These are phyloP conservation scores for Drosophila austrosaltans DNA, from an alignment of 2,888 invertebrate species.

Conservation along the genomic window DNA sequence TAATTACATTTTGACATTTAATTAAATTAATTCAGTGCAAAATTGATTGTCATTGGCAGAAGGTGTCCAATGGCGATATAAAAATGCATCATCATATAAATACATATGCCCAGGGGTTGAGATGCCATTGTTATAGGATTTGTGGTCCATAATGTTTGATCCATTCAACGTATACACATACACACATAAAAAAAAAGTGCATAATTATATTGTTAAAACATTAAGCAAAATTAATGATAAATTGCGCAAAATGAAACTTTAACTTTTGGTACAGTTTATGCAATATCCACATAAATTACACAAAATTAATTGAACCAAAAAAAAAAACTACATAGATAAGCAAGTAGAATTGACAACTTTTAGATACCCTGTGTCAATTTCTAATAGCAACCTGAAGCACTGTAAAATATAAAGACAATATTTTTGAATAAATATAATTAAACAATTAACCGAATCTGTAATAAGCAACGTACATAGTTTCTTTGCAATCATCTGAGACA, in stretches of 20 bases:
- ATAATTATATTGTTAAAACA: conserved; percentile 14
- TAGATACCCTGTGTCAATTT: not conserved
- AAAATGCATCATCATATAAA: conserved; percentile 16
- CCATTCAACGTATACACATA: not conserved
- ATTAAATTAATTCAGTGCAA: conserved; percentile 74
- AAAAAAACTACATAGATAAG: not conserved
- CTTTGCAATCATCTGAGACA: no score
- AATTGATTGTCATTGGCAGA: conserved; percentile 69
- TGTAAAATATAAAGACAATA: no score
- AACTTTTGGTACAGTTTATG: not conserved
- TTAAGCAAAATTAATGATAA: conserved; percentile 4
- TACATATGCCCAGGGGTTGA: not conserved
- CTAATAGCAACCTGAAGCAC: no score
- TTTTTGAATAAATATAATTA: no score
- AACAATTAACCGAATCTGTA: no score
- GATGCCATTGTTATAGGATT: conserved; percentile 9
- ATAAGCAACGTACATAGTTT: no score
- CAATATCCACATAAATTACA: not conserved
- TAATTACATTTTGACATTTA: conserved; percentile 79
- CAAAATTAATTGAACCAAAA: not conserved
- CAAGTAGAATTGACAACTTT: not conserved
- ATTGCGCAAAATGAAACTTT: not conserved
- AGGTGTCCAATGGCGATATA: conserved; percentile 39
- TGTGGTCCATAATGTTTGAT: conserved; percentile 14
- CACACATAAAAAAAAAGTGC: not conserved